These are phyloP conservation scores for Apostichopus californicus DNA, from an alignment of 35 echinoderm and acorn worm species.

Conservation along the genomic window DNA sequence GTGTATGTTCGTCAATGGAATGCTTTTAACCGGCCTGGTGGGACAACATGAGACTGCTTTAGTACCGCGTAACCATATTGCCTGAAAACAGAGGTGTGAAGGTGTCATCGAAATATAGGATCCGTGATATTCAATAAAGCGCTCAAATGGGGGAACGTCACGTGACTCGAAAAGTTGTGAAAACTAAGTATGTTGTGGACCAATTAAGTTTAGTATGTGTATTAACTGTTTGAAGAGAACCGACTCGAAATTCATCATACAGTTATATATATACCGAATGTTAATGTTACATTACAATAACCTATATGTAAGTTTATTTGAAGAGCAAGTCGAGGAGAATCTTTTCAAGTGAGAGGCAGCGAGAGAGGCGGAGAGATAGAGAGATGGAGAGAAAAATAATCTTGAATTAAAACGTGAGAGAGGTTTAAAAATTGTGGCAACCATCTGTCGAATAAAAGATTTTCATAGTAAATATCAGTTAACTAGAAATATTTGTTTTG, in stretches of 20 bases:
- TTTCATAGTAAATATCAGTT: too few species aligned
- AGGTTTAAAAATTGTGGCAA: too few species aligned
- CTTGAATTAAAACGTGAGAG: too few species aligned
- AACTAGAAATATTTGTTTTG: too few species aligned
- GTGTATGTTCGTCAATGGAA: slow-evolving; percentile 48
- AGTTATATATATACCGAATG: too few species aligned
- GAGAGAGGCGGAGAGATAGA: too few species aligned
- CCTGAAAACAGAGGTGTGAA: slow-evolving; percentile 22
- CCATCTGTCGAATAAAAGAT: too few species aligned
- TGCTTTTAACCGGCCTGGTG: slow-evolving; percentile 48
- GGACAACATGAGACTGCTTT: slow-evolving; percentile 47
- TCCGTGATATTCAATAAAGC: slow-evolving; percentile 47
- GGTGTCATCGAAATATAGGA: slow-evolving; percentile 43
- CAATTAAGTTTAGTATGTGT: slow-evolving; percentile 2
- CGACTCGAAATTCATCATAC: not conserved
- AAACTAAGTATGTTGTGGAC: not conserved
- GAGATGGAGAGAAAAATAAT: too few species aligned
- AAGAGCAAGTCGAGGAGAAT: too few species aligned
- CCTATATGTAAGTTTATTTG: too few species aligned
- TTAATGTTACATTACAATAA: too few species aligned
- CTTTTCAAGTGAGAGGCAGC: too few species aligned
- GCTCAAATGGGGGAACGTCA: not conserved
- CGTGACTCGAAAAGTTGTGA: slow-evolving; percentile 3
- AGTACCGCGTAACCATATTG: slow-evolving; percentile 41
- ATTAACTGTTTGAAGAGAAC: not conserved